Base-by-base conservation (phyloP, 2,113 vertebrate species). In the Sinosuthora webbiana region DNA sequence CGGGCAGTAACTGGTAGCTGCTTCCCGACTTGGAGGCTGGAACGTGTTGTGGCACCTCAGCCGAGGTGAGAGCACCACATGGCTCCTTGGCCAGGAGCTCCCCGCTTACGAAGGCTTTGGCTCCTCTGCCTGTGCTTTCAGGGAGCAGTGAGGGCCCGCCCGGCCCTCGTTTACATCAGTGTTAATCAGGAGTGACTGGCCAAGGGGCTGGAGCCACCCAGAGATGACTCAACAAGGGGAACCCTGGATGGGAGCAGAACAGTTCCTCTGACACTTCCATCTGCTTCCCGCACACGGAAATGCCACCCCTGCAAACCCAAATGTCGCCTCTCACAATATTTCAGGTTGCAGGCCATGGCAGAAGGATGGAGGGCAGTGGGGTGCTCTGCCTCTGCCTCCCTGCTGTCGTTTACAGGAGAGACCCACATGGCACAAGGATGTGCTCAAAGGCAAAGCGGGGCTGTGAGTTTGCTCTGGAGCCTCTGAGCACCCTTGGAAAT, bases 151-250 rank as follows among this genome's bases (percentile, higher is more conserved):
- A 77, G 60, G 95, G 86, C 96, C 90, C 15, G 12, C 95, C 95
- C n/a, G 1, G 69, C 2, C 0, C 67, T 95, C 83, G 1, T 90
- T 95, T 90, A 79, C 93, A 95, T 94, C 94, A 93, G 69, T n/a
- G 73, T 83, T 96, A 81, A 92, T 95, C 93, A 90, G 92, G 31
- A 90, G 76, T 71, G 83, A 92, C 88, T 94, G 93, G 94, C 92
- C 90, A 68, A 79, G 77, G 56, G 73, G 64, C 41, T 90, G 88
- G 92, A 95, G 67, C 75, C 49, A 2, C 88, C 67, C 87, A 1
- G 0, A 31, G 44, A 41, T 95, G 88, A 95, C 68, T 91, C 86
- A 80, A 8, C 2, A 0, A 49, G 57, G 93, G 92, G 41, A 94
- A 75, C 41, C 71, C 88, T 82, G 83, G 41, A 57, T 39, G 68